Evolutionary conservation across 2,888 invertebrate genomes (phyloP).

Genomic region (Thecocarcelia acutangulata): DNA sequence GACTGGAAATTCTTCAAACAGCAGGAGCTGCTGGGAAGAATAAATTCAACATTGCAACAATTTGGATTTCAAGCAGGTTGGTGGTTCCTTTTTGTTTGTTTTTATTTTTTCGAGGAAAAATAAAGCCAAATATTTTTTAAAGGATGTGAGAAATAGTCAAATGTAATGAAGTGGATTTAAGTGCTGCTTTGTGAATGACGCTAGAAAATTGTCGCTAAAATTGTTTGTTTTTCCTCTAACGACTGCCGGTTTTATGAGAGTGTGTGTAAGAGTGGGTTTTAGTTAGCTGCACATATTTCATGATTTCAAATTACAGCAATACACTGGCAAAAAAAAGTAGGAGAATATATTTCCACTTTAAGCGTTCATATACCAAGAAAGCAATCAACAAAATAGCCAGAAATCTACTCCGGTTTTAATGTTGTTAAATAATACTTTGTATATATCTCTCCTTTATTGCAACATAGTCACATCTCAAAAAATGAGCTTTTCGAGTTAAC

Average conservation of each 20-base stretch:
- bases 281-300: slow-evolving; percentile 5
- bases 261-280: too few species aligned
- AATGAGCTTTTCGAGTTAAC: too few species aligned
- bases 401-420: too few species aligned
- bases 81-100: neutral
- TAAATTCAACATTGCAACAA: too few species aligned
- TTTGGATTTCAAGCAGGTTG: too few species aligned
- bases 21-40: slow-evolving; percentile 18
- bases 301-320: neutral
- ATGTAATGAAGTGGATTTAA: slow-evolving; percentile 66
- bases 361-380: too few species aligned
- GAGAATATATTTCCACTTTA: too few species aligned
- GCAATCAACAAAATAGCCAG: too few species aligned
- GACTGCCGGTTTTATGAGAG: neutral
- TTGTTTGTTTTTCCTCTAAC: slow-evolving; percentile 21
- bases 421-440: too few species aligned
- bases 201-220: slow-evolving; percentile 49
- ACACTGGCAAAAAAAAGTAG: slow-evolving; percentile 28
- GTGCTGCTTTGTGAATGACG: slow-evolving; percentile 51
- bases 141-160: slow-evolving; percentile 47
- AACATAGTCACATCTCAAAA: too few species aligned
- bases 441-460: too few species aligned
- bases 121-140: neutral
- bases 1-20: slow-evolving; percentile 59
- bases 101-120: neutral